A percentile compares a stretch with the other conserved stretches of the same genome.
These are phyloP conservation scores for Bradypodion ventrale DNA, from an alignment of 2,797 vertebrate genomes.

Conservation along the genomic window DNA sequence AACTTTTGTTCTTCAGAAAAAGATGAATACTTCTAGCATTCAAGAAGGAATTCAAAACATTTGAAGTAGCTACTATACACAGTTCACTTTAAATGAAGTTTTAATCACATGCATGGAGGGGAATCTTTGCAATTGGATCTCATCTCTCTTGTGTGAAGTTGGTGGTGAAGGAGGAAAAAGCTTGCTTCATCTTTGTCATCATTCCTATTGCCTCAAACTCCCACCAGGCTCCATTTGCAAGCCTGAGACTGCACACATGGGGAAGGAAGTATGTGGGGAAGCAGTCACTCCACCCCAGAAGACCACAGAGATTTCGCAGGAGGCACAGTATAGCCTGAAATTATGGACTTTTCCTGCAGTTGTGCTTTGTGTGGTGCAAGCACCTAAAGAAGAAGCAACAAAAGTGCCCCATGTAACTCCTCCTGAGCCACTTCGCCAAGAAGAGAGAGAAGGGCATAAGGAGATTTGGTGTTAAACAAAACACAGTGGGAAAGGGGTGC, in stretches of 20 bases:
- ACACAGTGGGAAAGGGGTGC: background rate
- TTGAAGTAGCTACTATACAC: background rate
- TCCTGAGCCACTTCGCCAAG: background rate
- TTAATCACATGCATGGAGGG: constrained; percentile 32
- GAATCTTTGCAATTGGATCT: constrained; percentile 33
- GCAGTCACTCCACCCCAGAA: background rate
- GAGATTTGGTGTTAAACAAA: constrained; percentile 27
- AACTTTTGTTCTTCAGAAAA: constrained; percentile 23
- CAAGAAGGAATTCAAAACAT: background rate
- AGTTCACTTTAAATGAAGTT: constrained; percentile 3
- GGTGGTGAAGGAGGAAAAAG: constrained; percentile 8
- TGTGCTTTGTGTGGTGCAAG: constrained; percentile 18
- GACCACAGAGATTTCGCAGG: background rate
- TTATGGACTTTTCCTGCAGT: background rate
- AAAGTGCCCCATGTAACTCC: background rate
- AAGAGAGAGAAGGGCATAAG: background rate
- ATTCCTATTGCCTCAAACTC: constrained; percentile 6
- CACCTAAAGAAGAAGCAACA: background rate
- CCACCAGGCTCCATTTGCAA: constrained; percentile 2
- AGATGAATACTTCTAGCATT: background rate
- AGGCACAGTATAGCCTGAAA: background rate
- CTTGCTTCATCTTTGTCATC: constrained; percentile 12
- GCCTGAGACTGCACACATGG: constrained; percentile 18
- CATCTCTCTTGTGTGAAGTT: constrained; percentile 20
- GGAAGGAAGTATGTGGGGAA: constrained; percentile 25